Evolutionary conservation across 2,113 vertebrate species (phyloP).

Genomic region (Copsychus sechellarum): DNA sequence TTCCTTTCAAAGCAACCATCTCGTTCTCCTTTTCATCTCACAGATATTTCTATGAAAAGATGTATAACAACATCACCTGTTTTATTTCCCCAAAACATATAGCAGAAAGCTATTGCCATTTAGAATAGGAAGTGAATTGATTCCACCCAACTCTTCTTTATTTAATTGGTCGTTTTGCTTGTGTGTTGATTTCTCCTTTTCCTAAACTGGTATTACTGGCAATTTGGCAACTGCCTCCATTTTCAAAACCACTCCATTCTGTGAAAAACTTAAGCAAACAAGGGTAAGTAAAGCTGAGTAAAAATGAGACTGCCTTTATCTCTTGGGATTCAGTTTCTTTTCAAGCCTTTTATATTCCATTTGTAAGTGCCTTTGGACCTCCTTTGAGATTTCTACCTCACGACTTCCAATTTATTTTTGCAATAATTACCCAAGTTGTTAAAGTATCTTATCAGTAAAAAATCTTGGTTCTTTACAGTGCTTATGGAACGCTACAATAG

Average conservation of each 20-base stretch:
- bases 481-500: background rate
- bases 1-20: background rate
- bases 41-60: background rate
- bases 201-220: background rate
- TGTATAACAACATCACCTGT: background rate
- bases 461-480: background rate
- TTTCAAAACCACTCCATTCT: background rate
- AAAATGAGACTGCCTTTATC: background rate
- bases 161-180: background rate
- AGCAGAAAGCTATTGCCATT: background rate
- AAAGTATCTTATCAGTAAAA: constrained; percentile 45
- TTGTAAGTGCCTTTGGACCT: background rate
- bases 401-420: constrained; percentile 13
- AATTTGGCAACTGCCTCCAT: background rate
- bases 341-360: background rate
- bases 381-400: constrained; percentile 22
- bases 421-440: constrained; percentile 18
- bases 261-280: background rate
- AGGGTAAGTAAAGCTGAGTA: background rate
- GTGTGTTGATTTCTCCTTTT: background rate
- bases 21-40: background rate
- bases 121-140: background rate
- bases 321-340: background rate
- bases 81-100: background rate
- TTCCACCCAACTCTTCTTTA: background rate